phyloP scores from a whole-genome alignment of 2,888 invertebrate genomes.

The Nezara viridula region DNA sequence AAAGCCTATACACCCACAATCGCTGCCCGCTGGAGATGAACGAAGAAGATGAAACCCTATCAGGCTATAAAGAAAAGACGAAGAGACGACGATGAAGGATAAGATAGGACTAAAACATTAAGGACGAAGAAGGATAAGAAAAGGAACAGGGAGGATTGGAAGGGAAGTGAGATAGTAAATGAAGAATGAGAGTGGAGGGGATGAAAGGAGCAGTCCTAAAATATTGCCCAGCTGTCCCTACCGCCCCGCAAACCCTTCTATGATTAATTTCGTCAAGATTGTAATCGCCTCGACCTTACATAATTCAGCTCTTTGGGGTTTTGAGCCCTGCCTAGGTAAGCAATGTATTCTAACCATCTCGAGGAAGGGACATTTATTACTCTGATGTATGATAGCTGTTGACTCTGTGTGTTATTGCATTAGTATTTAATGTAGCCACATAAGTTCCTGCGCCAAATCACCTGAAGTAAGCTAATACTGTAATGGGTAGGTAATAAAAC shows the following conservation, averaged over 20 bases:
- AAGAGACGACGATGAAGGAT: conserved; percentile 32
- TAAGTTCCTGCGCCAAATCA: not conserved
- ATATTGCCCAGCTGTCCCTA: conserved; percentile 25
- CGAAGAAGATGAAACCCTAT: not conserved
- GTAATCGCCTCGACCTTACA: conserved; percentile 58
- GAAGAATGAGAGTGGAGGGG: conserved; percentile 59
- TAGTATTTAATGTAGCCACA: not conserved
- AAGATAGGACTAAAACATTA: conserved; percentile 55
- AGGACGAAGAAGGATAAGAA: conserved; percentile 65
- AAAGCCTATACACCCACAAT: conserved; percentile 18
- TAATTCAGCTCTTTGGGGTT: conserved; percentile 51
- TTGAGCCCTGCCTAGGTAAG: conserved; percentile 44
- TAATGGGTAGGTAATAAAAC: not conserved
- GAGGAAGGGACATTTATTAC: conserved; percentile 34
- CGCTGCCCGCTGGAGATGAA: not conserved
- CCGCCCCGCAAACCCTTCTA: conserved; percentile 49
- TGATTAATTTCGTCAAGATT: conserved; percentile 57
- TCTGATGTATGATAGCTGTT: conserved; percentile 23
- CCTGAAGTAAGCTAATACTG: not conserved
- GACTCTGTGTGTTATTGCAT: conserved; percentile 24
- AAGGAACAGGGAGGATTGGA: conserved; percentile 62
- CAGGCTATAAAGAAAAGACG: conserved; percentile 28
- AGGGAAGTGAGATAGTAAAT: conserved; percentile 60
- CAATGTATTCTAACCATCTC: conserved; percentile 33
- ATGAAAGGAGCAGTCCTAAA: conserved; percentile 48